Base-by-base conservation (phyloP, 2,888 invertebrate genomes). In the Cheilosia soror region DNA sequence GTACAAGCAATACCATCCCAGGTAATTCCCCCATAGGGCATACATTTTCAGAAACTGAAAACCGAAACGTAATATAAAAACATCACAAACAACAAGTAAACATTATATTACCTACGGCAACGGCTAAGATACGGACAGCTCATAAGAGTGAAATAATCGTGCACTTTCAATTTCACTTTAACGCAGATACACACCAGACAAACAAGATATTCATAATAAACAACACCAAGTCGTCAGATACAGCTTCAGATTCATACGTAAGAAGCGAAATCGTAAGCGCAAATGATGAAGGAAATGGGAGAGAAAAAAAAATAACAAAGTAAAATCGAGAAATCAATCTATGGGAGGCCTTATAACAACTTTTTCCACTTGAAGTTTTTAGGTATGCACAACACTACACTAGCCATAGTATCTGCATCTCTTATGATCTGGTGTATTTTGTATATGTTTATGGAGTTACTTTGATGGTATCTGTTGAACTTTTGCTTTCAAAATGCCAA, bases 91-190 rank as follows among this genome's bases (percentile, higher is more conserved):
- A 37, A 69, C 33, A 69, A 69, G 55, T 55, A 68, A 73, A 71
- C 63, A 71, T 72, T 58, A 79, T 58, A 79, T 69, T 69, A 84
- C 79, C 79, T 84, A 73, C 57, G 72, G 37, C 79, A 79, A 73
- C 57, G 51, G 78, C 78, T 44, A 63, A 73, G 27, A 63, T 27
- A 42, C 15, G 25, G 20, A 15, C 15, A 7, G 7, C 40, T 20
- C 42, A 6, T 33, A 44, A 5, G 55, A 44, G 49, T 65, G 66
- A 53, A 63, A 78, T 62, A 78, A 65, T 69, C 40, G 53, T 71
- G 75, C 71, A 84, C 84, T 84, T 84, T 84, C 84, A 84, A 80
- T 84, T 84, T 84, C 84, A 75, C 75, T 75, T 80, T 71, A 65
- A 80, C 69, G 69, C 60, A 73, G 62, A 76, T 63, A 82, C 78